Evolutionary conservation across 1,140 invertebrate genomes (phyloP), one percentile per base, ranked within the genome.

Genomic region (Heterodera schachtii): DNA sequence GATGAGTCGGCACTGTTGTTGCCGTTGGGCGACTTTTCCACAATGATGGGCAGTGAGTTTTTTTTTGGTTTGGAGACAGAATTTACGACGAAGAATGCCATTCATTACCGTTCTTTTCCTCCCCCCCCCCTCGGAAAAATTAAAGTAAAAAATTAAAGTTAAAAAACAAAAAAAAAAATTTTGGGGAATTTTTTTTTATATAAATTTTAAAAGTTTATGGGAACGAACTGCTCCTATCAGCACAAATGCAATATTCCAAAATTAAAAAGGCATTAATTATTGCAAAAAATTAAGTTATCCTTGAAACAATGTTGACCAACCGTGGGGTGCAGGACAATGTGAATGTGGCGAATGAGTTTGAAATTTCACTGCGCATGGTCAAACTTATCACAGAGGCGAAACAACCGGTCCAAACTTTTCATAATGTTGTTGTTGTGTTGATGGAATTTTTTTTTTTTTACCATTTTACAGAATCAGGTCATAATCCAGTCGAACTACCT

Each of bases 1-100:
- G 81, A 82, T 31, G 70, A 82, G n/a, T 82, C 67, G 31, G 52
- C 46, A 13, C 49, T 47, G 19, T 8, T 21, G 46, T 44, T 85
- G 6, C 78, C 80, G 6, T 21, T 87, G 41, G 83, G 83, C 69
- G 84, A 85, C 60, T 86, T 84, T 84, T 44, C 81, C n/a, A 49
- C 49, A 43, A 80, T 86, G 43, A 60, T 76, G 9, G 84, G 82
- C 79, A 21, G 57, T 64, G 19, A 64, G 57, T 64, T 5, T 19
- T 5, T 19, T 1, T 60, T 19, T 11, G 57, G 16, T 11, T 64
- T 52, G 52, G 52, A 6, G 3, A 16, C 8, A 52, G 3, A 52
- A 52, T 52, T 8, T 52, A 16, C 52, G 31, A 31, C 31, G 1
- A 31, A 1, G 8, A 52, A 8, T 52, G 9, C 52, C 49, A 3